Conservation (phyloP, 2,113 vertebrate species). For the zebrafish (Danio rerio) region GRCz12tu NC_133180.1:44340001-44340500, state of each 20-base stretch:
- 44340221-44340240: slow-evolving; percentile 51
- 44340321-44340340: slow-evolving; percentile 44
- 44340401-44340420: slow-evolving; percentile 27
- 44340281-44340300: slow-evolving; percentile 35
- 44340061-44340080: slow-evolving; percentile 21
- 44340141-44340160: slow-evolving; percentile 39
- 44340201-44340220: slow-evolving; percentile 47
- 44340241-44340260: slow-evolving; percentile 45
- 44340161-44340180: slow-evolving; percentile 58
- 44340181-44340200: slow-evolving; percentile 38
- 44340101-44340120: slow-evolving; percentile 59
- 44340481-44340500: slow-evolving; percentile 56
- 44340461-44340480: slow-evolving; percentile 30
- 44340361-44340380: slow-evolving; percentile 30
- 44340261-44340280: slow-evolving; percentile 46
- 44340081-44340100: slow-evolving; percentile 68
- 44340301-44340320: slow-evolving; percentile 11
- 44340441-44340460: slow-evolving; percentile 26
- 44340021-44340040: slow-evolving; percentile 75
- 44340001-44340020: slow-evolving; percentile 45
- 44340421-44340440: slow-evolving; percentile 24
- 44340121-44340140: slow-evolving; percentile 58
- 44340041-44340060: slow-evolving; percentile 67
- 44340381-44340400: slow-evolving; percentile 32
- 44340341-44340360: slow-evolving; percentile 28